Evolutionary conservation across 1,140 invertebrate species (phyloP).

Genomic region (Rhizoglyphus robini): DNA sequence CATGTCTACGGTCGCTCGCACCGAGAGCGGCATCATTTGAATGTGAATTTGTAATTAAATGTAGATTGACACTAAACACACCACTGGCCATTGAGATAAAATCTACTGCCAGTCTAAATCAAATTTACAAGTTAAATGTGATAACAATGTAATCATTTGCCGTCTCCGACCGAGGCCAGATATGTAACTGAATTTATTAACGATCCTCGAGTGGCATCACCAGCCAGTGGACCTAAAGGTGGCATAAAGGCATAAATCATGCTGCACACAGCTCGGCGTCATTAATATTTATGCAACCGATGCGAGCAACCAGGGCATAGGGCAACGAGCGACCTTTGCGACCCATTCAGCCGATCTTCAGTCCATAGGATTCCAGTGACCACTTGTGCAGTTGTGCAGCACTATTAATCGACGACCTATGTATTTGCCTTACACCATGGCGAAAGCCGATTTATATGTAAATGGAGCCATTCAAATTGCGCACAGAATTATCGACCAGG

Average conservation of each 20-base stretch:
- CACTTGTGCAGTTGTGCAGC: too few species aligned
- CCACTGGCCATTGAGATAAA: too few species aligned
- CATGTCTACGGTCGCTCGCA: not conserved
- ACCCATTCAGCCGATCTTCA: too few species aligned
- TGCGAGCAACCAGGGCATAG: not conserved
- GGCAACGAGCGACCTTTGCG: not conserved
- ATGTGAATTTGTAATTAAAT: too few species aligned
- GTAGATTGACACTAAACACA: too few species aligned
- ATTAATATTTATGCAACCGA: constrained; percentile 8
- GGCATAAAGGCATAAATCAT: constrained; percentile 1
- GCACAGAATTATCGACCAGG: not conserved
- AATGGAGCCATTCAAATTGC: not conserved
- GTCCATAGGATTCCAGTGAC: not conserved
- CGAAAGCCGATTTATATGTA: constrained; percentile 6
- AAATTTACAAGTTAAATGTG: constrained; percentile 15
- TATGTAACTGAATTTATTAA: not conserved
- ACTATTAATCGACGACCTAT: constrained; percentile 2
- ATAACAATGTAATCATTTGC: constrained; percentile 12
- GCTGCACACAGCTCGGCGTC: not conserved
- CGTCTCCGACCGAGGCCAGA: not conserved
- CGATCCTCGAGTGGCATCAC: not conserved
- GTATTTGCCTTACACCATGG: not conserved
- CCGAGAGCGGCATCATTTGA: too few species aligned
- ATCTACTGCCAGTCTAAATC: not conserved
- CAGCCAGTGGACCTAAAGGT: not conserved